These are phyloP conservation scores for Chymomyza caudatula DNA, from an alignment of 2,888 invertebrate genomes.

Conservation along the genomic window DNA sequence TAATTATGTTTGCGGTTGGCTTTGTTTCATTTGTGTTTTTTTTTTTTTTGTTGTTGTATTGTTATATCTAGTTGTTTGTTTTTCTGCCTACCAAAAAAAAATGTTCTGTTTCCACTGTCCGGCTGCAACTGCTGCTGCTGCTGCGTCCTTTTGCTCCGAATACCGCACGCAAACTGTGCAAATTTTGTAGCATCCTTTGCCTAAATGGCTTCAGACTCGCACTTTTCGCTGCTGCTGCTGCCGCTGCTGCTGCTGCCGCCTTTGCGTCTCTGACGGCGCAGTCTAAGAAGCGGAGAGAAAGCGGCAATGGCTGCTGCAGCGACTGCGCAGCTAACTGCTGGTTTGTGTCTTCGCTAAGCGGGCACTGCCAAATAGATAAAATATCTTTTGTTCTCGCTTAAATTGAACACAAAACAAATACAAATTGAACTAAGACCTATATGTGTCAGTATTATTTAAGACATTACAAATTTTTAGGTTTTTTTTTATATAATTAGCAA, in stretches of 20 bases:
- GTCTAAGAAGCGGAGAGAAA: background rate
- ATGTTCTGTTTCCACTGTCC: background rate
- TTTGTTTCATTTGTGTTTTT: background rate
- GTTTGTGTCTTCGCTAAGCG: conserved; percentile 4
- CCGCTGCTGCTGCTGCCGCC: conserved; percentile 23
- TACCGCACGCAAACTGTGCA: conserved; percentile 74
- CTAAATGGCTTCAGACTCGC: conserved; percentile 49
- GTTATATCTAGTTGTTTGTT: conserved; percentile 1
- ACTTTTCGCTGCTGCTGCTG: background rate
- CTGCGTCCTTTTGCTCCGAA: conserved; percentile 67
- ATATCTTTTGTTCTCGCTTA: too few species aligned
- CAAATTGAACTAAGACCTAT: too few species aligned
- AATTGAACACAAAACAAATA: too few species aligned
- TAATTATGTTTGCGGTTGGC: background rate
- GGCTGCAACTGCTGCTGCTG: conserved; percentile 34
- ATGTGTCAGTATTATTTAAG: too few species aligned
- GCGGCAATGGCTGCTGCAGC: background rate
- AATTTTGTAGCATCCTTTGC: conserved; percentile 56
- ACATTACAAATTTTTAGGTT: too few species aligned
- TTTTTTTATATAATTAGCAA: too few species aligned
- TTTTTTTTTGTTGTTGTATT: background rate
- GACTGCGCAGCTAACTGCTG: background rate
- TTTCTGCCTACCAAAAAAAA: background rate
- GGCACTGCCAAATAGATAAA: background rate
- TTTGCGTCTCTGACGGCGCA: background rate